Base-by-base conservation (phyloP, 2,797 vertebrate genomes). In the Gobio occitaniae region DNA sequence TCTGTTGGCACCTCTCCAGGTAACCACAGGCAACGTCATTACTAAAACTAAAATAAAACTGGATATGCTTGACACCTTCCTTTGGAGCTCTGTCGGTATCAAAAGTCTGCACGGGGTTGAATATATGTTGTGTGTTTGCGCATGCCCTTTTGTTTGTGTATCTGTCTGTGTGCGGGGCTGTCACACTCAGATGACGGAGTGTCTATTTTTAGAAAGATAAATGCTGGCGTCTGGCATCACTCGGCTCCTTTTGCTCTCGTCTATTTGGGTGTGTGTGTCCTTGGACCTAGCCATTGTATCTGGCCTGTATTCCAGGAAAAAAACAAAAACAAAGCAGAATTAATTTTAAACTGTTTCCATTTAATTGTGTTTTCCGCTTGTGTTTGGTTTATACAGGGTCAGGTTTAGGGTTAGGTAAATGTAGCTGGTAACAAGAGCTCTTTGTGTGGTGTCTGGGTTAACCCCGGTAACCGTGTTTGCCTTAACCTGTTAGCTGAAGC, bases 1-100 rank as follows among this genome's bases (percentile, higher is more conserved):
- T 94, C 95, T 83, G 92, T 97, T 81, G 94, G 95, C 91, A 94
- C 96, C 86, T 96, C 97, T 85, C 95, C 97, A 95, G 98, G 97
- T 98, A 96, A 94, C 90, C 80, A 89, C 90, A 47, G 36, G 32
- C 21, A 79, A 78, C 25, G 1, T 32, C 11, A 65, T 50, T 21
- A 48, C 78, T 80, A 32, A n/a, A 44, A 29, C 56, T 29, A 48
- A 72, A 71, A 21, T 54, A 82, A 52, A 82, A 48, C 38, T 25
- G 63, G 41, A 69, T 69, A 16, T 29, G 65, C n/a, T 11, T 12
- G 75, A 61, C 44, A 36, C 41, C 25, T 50, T 63, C 32, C 21
- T 41, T 41, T n/a, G 2, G 32, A 32, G 48, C 44, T 66, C 32
- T 66, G 32, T n/a, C 29, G 38, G 69, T 29, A 54, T 68, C 19